A percentile compares a stretch with the other conserved stretches of the same genome.
Conservation (phyloP, 2,888 invertebrate genomes). For the Drosophila kokeensis region DNA sequence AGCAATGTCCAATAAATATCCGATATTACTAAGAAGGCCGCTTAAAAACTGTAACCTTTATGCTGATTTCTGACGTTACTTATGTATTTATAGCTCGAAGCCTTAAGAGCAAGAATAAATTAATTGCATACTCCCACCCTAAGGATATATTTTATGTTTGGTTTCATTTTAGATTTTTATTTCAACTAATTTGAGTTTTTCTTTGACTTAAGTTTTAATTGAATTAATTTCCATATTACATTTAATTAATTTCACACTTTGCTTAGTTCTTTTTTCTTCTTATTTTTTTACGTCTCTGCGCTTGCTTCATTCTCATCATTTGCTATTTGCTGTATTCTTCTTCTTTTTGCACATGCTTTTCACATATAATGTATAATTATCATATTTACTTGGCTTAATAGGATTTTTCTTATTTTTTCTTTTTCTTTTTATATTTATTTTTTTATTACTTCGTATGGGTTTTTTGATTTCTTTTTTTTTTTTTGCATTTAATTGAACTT, state of each 20-base stretch:
- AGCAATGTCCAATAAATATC: background rate
- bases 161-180: constrained; percentile 65
- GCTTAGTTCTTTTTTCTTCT: constrained; percentile 50
- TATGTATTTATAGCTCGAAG: background rate
- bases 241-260: constrained; percentile 66
- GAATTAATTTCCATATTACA: constrained; percentile 66
- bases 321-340: constrained; percentile 32
- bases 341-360: constrained; percentile 41
- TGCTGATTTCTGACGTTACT: background rate
- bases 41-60: background rate
- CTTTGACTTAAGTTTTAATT: constrained; percentile 70
- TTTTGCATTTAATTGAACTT: constrained; percentile 65
- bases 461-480: constrained; percentile 25
- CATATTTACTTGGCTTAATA: constrained; percentile 76
- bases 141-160: constrained; percentile 2
- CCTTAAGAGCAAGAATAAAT: background rate
- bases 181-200: constrained; percentile 68
- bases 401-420: constrained; percentile 60
- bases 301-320: constrained; percentile 33
- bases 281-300: constrained; percentile 15
- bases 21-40: background rate
- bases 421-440: constrained; percentile 23
- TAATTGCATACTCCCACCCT: background rate
- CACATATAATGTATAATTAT: constrained; percentile 62
- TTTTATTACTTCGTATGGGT: constrained; percentile 21